Base-by-base conservation (phyloP, 2,888 invertebrate species). In the Xylota segnis region DNA sequence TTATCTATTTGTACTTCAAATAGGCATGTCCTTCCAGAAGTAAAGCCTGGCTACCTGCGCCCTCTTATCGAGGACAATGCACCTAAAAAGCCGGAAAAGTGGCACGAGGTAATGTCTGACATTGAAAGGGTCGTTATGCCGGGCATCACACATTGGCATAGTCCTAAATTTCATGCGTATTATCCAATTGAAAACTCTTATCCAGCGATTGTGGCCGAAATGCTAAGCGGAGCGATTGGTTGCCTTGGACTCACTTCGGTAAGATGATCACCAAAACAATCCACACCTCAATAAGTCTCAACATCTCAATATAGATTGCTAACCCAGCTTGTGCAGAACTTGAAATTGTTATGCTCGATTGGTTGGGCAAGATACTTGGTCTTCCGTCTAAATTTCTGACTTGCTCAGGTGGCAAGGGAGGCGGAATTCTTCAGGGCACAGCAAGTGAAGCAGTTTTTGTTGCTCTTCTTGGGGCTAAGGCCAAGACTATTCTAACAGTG, bases 231-330 rank as follows among this genome's bases (percentile, higher is more conserved):
- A 47, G 98, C 97, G 29, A 98, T 99, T 88, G 98, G 97, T 4
- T 98, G 98, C 91, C 98, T 99, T 89, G 98, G 98, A 88, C 98
- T 99, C 92, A 95, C 97, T 29, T 99, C 98, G 98, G 98, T 98
- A 94, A 93, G 94, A 6, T 43, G 4, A 68, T 9, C 50, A 70
- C 32, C 65, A 66, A 58, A 59, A 50, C 4, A 37, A 18, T 16
- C 47, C 10, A 63, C 23, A 2, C 12, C 6, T 5, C 54, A 70
- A 2, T 56, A n/a, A n/a, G n/a, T n/a, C n/a, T n/a, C n/a, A n/a
- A 27, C 50, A 56, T 10, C 32, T 23, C 16, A n/a, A n/a, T n/a
- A 50, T 91, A 97, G 97, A 97, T 97, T 88, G 96, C 98, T 0
- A 97, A 98, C 92, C 98, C 98, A 0, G 98, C 98, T 0, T 98